Percentiles rank a stretch among this genome's conserved stretches.
phyloP scores from a whole-genome alignment of 2,113 vertebrate species.

The Zeus faber region DNA sequence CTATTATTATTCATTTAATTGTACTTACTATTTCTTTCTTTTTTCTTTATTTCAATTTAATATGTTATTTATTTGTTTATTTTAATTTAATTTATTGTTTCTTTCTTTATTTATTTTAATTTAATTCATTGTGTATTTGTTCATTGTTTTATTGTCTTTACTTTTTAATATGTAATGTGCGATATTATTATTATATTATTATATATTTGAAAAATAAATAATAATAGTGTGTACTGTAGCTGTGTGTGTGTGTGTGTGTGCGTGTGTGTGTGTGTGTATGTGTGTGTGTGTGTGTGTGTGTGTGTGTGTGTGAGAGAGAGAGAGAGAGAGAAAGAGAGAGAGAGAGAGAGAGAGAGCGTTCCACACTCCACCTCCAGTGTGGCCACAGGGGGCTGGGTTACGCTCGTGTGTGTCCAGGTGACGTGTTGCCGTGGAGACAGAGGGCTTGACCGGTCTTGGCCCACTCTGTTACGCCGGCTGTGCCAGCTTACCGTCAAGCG shows the following conservation, averaged over 20 bases:
- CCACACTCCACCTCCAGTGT: constrained; percentile 32
- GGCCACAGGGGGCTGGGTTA: constrained; percentile 45
- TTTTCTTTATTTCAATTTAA: too few species aligned
- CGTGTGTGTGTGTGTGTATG: not conserved
- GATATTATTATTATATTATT: too few species aligned
- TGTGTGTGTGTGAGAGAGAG: constrained; percentile 7
- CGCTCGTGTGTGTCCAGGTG: constrained; percentile 61
- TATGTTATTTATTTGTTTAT: too few species aligned
- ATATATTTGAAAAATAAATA: too few species aligned
- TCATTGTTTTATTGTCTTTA: too few species aligned
- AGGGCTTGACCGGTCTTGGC: constrained; percentile 62
- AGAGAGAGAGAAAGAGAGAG: not conserved
- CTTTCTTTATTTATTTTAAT: too few species aligned
- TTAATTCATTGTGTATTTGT: too few species aligned
- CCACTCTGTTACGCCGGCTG: constrained; percentile 55
- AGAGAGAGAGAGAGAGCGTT: not conserved
- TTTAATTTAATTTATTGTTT: too few species aligned
- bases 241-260: constrained; percentile 14
- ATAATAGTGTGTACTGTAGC: too few species aligned
- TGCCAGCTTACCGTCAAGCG: constrained; percentile 60
- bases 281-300: not conserved
- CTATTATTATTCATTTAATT: too few species aligned
- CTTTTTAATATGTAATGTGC: too few species aligned
- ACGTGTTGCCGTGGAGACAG: constrained; percentile 54
- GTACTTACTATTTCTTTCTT: too few species aligned